Evolutionary conservation across 2,113 vertebrate species (phyloP).

Genomic region (Tachysurus vachellii): DNA sequence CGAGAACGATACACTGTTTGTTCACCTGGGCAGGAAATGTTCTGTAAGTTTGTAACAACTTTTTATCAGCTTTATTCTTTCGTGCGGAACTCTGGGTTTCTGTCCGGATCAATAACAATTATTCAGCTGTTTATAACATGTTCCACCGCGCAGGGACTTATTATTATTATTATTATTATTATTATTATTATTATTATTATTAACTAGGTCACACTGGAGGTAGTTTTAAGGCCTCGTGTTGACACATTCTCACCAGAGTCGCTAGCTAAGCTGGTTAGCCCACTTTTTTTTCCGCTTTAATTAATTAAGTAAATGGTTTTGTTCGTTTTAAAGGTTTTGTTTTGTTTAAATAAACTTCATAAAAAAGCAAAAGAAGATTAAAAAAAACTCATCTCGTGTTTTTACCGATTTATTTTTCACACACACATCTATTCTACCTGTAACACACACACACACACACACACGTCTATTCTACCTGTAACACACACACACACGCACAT

Average conservation of each 20-base stretch:
- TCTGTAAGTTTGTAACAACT: slow-evolving; percentile 78
- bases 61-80: neutral
- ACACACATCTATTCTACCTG: neutral
- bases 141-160: neutral
- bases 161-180: no score
- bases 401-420: neutral
- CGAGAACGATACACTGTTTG: slow-evolving; percentile 88
- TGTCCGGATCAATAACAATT: neutral
- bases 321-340: neutral
- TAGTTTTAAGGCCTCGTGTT: neutral
- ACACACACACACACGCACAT: no score
- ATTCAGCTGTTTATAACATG: neutral
- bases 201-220: neutral
- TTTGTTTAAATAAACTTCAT: neutral
- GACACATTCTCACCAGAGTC: neutral
- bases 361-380: neutral
- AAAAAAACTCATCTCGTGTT: neutral
- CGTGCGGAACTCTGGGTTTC: no score
- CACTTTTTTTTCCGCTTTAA: neutral
- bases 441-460: no score
- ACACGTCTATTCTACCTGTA: no score
- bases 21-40: slow-evolving; percentile 90
- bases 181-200: no score
- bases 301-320: neutral
- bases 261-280: neutral